These are phyloP conservation scores for Lerista edwardsae DNA, from an alignment of 2,797 vertebrate species.

Conservation along the genomic window DNA sequence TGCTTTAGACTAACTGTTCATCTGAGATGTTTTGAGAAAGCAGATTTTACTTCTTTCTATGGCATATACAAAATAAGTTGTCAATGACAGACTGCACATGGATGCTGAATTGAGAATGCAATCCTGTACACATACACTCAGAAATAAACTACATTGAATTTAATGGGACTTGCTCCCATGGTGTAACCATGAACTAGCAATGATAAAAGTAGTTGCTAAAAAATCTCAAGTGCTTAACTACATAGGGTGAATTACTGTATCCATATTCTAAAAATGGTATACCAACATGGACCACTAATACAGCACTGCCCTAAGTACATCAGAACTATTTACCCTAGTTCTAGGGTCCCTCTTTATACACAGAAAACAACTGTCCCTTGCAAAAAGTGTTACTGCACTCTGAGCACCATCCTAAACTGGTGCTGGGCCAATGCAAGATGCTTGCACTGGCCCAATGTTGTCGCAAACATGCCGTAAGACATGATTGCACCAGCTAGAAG, in stretches of 20 bases:
- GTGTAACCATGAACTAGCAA: not conserved
- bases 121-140: too few species aligned
- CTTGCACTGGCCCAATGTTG: too few species aligned
- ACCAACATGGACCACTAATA: not conserved
- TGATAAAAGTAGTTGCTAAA: not conserved
- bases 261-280: not conserved
- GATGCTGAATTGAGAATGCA: not conserved
- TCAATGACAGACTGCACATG: not conserved
- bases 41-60: slow-evolving; percentile 9
- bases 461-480: too few species aligned
- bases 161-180: too few species aligned
- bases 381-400: not conserved
- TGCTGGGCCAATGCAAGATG: too few species aligned
- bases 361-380: not conserved
- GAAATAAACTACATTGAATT: too few species aligned
- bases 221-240: not conserved
- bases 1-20: not conserved
- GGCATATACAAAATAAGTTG: not conserved
- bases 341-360: not conserved
- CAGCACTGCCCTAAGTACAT: not conserved
- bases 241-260: not conserved
- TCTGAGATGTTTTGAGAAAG: not conserved
- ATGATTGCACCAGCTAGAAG: too few species aligned
- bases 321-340: too few species aligned
- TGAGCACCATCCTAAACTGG: too few species aligned